Conservation (phyloP, 2,797 vertebrate genomes). For the Rhadinocentrus ornatus region DNA sequence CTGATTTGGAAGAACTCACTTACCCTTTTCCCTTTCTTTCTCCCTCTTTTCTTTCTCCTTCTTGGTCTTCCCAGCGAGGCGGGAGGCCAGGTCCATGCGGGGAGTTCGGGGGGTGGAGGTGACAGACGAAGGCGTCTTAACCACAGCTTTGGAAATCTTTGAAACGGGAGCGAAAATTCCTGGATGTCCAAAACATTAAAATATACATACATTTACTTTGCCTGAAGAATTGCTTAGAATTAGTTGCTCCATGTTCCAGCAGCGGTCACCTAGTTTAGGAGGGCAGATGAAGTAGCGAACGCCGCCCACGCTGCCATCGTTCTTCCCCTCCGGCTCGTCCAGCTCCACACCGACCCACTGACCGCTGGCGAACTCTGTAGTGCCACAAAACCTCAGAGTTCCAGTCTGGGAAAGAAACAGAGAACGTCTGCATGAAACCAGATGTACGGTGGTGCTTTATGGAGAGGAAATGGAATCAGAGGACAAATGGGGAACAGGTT, state of each 20-base stretch:
- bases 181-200: constrained; percentile 45
- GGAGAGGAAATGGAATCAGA: not conserved
- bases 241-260: not conserved
- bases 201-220: no score
- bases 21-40: constrained; percentile 68
- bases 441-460: constrained; percentile 11
- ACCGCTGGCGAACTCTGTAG: constrained; percentile 94
- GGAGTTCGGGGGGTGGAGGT: constrained; percentile 91
- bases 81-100: constrained; percentile 88
- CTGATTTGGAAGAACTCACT: not conserved
- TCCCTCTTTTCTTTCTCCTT: constrained; percentile 89
- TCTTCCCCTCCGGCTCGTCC: constrained; percentile 93
- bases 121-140: constrained; percentile 85
- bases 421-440: not conserved
- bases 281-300: constrained; percentile 95
- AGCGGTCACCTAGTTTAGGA: constrained; percentile 87
- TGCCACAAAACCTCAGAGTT: constrained; percentile 92
- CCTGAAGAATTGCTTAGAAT: no score
- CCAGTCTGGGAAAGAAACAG: constrained; percentile 78
- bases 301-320: constrained; percentile 93
- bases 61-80: constrained; percentile 88
- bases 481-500: not conserved
- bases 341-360: constrained; percentile 96
- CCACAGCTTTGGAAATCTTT: constrained; percentile 88
- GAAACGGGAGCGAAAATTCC: constrained; percentile 92